Base-by-base conservation (phyloP, 92 coral and sea anemone species). In the Phenganax marumi region DNA sequence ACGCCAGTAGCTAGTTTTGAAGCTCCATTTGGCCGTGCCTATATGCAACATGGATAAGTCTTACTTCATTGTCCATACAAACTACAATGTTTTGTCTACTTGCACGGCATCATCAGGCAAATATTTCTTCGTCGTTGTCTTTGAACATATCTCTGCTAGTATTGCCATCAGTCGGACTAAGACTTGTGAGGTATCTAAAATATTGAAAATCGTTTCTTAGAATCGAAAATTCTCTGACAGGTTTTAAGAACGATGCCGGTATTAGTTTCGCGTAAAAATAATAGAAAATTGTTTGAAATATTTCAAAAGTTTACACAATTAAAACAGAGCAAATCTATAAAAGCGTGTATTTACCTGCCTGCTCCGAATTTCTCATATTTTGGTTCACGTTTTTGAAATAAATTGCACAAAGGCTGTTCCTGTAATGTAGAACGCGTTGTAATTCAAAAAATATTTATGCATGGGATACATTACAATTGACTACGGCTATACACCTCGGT, bases 331-430 rank as follows among this genome's bases (percentile, higher is more conserved):
- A 14, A 56, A 56, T n/a, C 3, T 14, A 14, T 56, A 13, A 10
- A 11, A 56, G 63, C 8, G 16, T 0, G 25, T 3, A 18, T 17
- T 10, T 66, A 21, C 72, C 72, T 66, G 48, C 72, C 48, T 25
- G 26, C 10, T 24, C 49, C 26, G 72, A 66, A 66, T 5, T 33
- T 33, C 5, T 33, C 43, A 66, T 66, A 48, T 14, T 66, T 66
- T 11, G 49, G 48, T 11, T 66, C 72, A 2, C 18, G 17, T 33
- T 66, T n/a, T 33, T 25, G 46, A 66, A 66, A 66, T 66, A 66
- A 23, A 49, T 19, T 12, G 50, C 72, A 66, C 72, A 66, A 25
- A 1, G 72, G 72, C 16, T 66, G 72, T 66, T 66, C 72, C 72
- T 66, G 12, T 2, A 66, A 24, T 6, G 43, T 33, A 33, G 43